phyloP scores from a whole-genome alignment of 2,113 vertebrate genomes.

The Patagioenas fasciata region DNA sequence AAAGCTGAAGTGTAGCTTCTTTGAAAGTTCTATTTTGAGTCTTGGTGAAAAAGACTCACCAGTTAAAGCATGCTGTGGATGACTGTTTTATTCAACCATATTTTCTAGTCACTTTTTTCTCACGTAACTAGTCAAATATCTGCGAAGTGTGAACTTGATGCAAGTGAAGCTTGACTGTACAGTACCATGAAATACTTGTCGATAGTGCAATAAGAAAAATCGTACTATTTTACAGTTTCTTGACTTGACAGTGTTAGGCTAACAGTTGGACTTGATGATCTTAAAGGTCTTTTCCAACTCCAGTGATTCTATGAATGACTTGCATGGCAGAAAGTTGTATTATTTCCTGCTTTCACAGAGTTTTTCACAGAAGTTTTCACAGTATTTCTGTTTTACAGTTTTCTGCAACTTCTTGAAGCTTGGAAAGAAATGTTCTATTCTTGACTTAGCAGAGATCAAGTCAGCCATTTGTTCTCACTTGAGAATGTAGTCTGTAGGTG shows the following conservation, averaged over 20 bases:
- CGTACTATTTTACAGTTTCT: not conserved
- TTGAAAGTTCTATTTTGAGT: not conserved
- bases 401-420: not conserved
- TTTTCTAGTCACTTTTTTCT: not conserved
- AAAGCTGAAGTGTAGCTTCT: not conserved
- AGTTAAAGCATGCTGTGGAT: not conserved
- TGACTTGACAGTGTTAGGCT: not conserved
- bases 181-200: not conserved
- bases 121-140: not conserved
- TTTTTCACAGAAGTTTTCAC: not conserved
- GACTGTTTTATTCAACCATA: not conserved
- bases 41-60: not conserved
- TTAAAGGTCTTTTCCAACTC: too few relatives aligned
- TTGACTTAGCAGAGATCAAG: not conserved
- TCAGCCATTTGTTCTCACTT: not conserved
- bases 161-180: not conserved
- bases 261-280: too few relatives aligned
- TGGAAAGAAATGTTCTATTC: not conserved
- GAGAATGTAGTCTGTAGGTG: slow-evolving; percentile 6
- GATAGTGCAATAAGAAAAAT: not conserved
- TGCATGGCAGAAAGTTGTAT: not conserved
- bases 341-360: not conserved
- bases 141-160: not conserved
- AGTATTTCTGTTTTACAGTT: not conserved
- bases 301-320: not conserved